phyloP scores from a whole-genome alignment of 2,888 invertebrate genomes.

The Diaphora mendica region DNA sequence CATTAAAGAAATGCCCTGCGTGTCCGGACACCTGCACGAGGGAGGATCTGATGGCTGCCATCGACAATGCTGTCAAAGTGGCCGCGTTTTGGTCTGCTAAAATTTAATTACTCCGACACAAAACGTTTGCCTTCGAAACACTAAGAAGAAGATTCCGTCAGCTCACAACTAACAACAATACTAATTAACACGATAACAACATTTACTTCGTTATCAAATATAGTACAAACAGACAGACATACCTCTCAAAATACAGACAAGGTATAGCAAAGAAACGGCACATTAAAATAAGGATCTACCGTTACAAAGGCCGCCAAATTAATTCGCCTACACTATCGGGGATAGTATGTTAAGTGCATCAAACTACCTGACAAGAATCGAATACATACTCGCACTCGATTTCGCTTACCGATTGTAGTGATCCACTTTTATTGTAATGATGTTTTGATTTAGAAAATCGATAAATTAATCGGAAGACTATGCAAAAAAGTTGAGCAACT shows the following conservation, averaged over 20 bases:
- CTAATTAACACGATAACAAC: no score
- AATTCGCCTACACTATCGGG: slow-evolving; percentile 64
- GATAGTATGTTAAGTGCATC: slow-evolving; percentile 72
- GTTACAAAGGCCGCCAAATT: slow-evolving; percentile 65
- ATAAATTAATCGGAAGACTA: not conserved
- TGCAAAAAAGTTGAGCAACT: slow-evolving; percentile 18
- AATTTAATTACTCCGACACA: no score
- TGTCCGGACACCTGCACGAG: no score
- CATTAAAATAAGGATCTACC: slow-evolving; percentile 66
- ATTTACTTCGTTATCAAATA: no score
- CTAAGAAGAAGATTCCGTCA: no score
- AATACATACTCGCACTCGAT: slow-evolving; percentile 57
- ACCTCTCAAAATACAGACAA: slow-evolving; percentile 29
- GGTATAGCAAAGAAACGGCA: slow-evolving; percentile 49
- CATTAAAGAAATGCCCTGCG: no score
- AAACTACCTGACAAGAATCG: slow-evolving; percentile 70
- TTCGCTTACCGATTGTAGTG: slow-evolving; percentile 58
- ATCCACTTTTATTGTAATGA: slow-evolving; percentile 47
- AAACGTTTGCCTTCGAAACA: no score
- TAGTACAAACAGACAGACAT: no score
- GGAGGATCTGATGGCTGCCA: no score
- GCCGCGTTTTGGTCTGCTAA: no score
- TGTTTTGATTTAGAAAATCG: slow-evolving; percentile 27
- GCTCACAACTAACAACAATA: no score
- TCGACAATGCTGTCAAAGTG: no score